Percentiles rank a stretch among this genome's conserved stretches.
phyloP scores from a whole-genome alignment of 2,888 invertebrate genomes.

The Clusia tigrina region DNA sequence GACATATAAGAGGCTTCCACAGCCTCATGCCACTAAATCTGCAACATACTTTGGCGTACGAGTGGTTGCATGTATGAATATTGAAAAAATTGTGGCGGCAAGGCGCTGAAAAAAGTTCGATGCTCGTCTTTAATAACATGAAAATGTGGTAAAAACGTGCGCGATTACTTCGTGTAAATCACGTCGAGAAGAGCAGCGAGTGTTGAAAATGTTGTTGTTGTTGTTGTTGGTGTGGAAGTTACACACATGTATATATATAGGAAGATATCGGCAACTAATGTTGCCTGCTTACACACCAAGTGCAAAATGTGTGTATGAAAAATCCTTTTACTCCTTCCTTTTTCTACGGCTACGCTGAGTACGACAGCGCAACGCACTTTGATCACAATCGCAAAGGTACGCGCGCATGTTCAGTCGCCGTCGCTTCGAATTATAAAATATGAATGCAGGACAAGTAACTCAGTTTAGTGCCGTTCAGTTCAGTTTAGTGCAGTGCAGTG shows the following conservation, averaged over 20 bases:
- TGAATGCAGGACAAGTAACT: slow-evolving; percentile 15
- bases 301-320: background rate
- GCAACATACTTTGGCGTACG: too few species aligned
- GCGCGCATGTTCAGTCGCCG: background rate
- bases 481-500: too few species aligned
- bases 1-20: too few species aligned
- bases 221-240: slow-evolving; percentile 5
- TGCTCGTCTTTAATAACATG: slow-evolving; percentile 39
- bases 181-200: slow-evolving; percentile 52
- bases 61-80: too few species aligned
- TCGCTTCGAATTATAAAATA: slow-evolving; percentile 9
- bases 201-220: slow-evolving; percentile 35
- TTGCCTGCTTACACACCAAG: background rate
- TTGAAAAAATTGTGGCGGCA: too few species aligned
- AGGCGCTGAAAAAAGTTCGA: too few species aligned
- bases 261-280: too few species aligned
- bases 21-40: too few species aligned
- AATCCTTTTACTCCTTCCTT: background rate
- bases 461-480: background rate
- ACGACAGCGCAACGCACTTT: slow-evolving; percentile 28
- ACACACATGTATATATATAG: background rate
- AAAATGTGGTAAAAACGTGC: slow-evolving; percentile 57
- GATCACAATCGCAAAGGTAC: slow-evolving; percentile 30
- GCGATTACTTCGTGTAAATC: slow-evolving; percentile 59
- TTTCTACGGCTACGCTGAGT: background rate